A percentile compares a stretch with the other conserved stretches of the same genome.
Conservation (phyloP, 2,888 invertebrate genomes). For the Drosophila nr. fundita region DNA sequence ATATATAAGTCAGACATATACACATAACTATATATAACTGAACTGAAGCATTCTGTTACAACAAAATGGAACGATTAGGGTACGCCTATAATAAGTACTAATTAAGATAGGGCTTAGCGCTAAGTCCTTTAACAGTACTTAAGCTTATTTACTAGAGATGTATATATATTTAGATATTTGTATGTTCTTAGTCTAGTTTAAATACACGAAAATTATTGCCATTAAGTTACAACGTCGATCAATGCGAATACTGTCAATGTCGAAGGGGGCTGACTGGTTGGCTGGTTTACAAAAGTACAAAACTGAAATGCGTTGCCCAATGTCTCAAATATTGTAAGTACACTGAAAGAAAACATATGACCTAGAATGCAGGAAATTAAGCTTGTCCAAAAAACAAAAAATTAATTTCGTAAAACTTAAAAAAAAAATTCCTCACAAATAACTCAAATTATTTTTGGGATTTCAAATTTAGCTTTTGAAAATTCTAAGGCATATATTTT, state of each 20-base stretch:
- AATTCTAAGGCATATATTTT: background rate
- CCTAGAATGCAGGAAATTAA: background rate
- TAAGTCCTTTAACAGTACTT: slow-evolving; percentile 37
- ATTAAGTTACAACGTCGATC: slow-evolving; percentile 81
- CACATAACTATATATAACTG: slow-evolving; percentile 24
- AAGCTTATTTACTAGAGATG: slow-evolving; percentile 14
- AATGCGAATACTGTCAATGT: slow-evolving; percentile 67
- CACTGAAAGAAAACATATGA: slow-evolving; percentile 3
- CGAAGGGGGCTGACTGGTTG: slow-evolving; percentile 27
- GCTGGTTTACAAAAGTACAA: slow-evolving; percentile 58
- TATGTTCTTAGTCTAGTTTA: slow-evolving; percentile 59
- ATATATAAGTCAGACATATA: slow-evolving; percentile 18
- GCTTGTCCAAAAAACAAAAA: background rate
- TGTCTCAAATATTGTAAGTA: slow-evolving; percentile 21
- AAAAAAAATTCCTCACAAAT: background rate
- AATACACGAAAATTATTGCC: slow-evolving; percentile 81
- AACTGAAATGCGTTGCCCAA: slow-evolving; percentile 53
- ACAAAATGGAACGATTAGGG: slow-evolving; percentile 32
- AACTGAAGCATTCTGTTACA: slow-evolving; percentile 42
- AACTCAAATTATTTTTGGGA: background rate
- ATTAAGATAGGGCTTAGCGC: slow-evolving; percentile 14
- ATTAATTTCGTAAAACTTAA: background rate
- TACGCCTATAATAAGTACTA: slow-evolving; percentile 28
- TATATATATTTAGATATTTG: background rate
- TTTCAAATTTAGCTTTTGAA: background rate